Percentiles rank a stretch among this genome's conserved stretches.
Evolutionary conservation across 2,797 vertebrate genomes (phyloP).

Genomic region (Vespertilio murinus): DNA sequence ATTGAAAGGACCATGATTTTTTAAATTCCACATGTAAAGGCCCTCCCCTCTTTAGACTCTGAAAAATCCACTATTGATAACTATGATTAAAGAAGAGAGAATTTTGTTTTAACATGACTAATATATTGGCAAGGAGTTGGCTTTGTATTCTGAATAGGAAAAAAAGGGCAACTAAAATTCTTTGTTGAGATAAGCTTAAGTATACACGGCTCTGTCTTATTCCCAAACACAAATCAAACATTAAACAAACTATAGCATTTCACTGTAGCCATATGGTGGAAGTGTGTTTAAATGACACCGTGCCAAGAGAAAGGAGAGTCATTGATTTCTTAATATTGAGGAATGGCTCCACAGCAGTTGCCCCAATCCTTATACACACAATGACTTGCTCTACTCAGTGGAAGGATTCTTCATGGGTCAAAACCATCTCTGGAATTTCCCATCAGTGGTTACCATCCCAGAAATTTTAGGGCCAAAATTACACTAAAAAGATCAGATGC

Average conservation of each 20-base stretch:
- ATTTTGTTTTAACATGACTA: background rate
- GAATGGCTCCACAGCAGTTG: background rate
- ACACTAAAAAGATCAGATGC: background rate
- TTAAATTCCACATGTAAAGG: background rate
- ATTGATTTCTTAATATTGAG: background rate
- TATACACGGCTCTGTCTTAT: background rate
- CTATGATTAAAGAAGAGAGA: background rate
- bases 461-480: background rate
- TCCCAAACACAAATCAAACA: constrained; percentile 20
- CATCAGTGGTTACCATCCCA: background rate
- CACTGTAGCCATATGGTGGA: background rate
- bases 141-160: background rate
- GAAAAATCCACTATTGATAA: background rate
- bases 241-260: background rate
- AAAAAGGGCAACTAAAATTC: constrained; percentile 28
- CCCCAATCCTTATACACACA: background rate
- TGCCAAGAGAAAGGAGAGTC: background rate
- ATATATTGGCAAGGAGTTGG: background rate
- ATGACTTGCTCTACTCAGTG: background rate
- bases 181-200: constrained; percentile 40
- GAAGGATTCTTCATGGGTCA: background rate
- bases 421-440: background rate
- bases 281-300: background rate
- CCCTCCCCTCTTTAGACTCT: background rate
- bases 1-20: background rate